A percentile compares a stretch with the other conserved stretches of the same genome.
These are phyloP conservation scores for Cataglyphis cursor DNA, from an alignment of 2,888 invertebrate species.

Conservation along the genomic window DNA sequence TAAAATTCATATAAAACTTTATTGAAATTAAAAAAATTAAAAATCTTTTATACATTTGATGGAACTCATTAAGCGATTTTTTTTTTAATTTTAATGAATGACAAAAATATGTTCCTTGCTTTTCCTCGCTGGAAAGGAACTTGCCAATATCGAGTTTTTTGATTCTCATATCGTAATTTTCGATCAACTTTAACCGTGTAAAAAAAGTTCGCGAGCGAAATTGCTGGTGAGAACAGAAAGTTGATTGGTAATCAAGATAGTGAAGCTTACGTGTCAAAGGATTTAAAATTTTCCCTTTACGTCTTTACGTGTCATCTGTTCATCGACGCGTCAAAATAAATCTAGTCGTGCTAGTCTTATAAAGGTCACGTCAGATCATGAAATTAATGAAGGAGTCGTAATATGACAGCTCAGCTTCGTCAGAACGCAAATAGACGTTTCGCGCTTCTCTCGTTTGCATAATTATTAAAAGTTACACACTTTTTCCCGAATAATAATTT, in stretches of 20 bases:
- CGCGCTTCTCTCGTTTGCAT: neutral
- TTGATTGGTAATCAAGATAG: slow-evolving; percentile 37
- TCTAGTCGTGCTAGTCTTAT: neutral
- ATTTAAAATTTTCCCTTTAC: slow-evolving; percentile 25
- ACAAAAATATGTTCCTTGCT: neutral
- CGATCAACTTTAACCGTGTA: neutral
- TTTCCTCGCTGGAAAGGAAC: neutral
- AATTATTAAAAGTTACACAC: slow-evolving; percentile 7
- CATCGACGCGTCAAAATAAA: slow-evolving; percentile 35
- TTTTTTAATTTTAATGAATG: neutral
- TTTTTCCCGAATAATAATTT: slow-evolving; percentile 20
- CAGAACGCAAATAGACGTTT: neutral
- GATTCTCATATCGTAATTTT: neutral
- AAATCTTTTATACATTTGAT: neutral
- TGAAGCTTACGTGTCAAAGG: slow-evolving; percentile 25
- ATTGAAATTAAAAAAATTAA: neutral
- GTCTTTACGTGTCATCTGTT: slow-evolving; percentile 8
- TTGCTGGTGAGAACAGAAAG: neutral
- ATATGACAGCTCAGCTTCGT: neutral
- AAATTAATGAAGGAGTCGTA: slow-evolving; percentile 5
- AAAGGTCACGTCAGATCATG: slow-evolving; percentile 29
- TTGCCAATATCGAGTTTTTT: neutral
- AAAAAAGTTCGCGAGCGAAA: neutral
- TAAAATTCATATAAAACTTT: neutral
- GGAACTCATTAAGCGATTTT: neutral